Evolutionary conservation across 2,113 vertebrate species (phyloP), one percentile per base, ranked within the genome.

Genomic region (Podarcis cretensis): DNA sequence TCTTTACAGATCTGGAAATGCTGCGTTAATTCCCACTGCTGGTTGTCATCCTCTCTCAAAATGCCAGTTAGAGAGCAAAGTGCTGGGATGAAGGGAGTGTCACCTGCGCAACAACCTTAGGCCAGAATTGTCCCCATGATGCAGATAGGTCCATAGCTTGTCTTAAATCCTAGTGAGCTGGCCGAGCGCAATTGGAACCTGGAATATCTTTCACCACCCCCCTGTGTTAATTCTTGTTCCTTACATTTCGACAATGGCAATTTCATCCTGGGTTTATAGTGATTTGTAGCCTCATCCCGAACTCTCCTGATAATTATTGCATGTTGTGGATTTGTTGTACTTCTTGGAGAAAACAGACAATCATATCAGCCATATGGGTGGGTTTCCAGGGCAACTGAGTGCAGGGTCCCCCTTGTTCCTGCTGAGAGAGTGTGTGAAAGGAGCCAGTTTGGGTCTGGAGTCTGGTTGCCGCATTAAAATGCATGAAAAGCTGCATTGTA

Each of bases 1-100:
- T 88, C 10, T 35, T 84, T 6, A 35, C 48, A 73, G 12, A 25
- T 84, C 83, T 82, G 43, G 89, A 85, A 21, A n/a, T 0, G 48
- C 65, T 90, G 86, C 87, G 13, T 80, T 92, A 91, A 57, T 92
- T 95, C 90, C 89, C 92, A 93, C 87, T 88, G 88, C 84, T 93
- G 91, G 18, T 69, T 2, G 2, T 84, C 7, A 2, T 9, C 14
- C 48, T 1, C 48, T 27, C 14, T 59, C 27, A n/a, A 73, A 85
- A 66, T 40, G 16, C 27, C 5, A 27, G 66, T 8, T 37, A 6
- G 40, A 63, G 68, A 63, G 59, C 18, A 63, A 20, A 63, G 14
- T 63, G 59, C 14, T 20, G 16, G 59, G 43, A 18, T 40, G 87
- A 8, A 8, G 27, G 14, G 3, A 8, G 43, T 48, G 35, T 37